A percentile compares a stretch with the other conserved stretches of the same genome.
phyloP scores from a whole-genome alignment of 2,113 vertebrate species.

The Clinocottus analis region DNA sequence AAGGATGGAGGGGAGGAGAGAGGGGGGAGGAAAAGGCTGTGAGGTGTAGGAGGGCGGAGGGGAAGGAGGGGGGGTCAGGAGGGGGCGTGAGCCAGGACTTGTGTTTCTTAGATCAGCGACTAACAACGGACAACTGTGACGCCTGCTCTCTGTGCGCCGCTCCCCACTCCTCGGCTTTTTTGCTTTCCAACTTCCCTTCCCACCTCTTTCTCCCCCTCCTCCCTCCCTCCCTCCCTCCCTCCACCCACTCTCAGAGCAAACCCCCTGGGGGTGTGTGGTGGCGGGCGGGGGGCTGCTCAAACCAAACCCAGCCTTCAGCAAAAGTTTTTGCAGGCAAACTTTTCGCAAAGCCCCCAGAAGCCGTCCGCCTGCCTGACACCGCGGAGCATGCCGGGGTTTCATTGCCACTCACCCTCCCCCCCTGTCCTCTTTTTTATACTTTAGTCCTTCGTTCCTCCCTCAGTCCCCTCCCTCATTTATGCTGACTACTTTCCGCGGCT shows the following conservation, averaged over 20 bases:
- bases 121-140: slow-evolving; percentile 60
- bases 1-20: slow-evolving; percentile 25
- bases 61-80: slow-evolving; percentile 41
- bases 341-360: slow-evolving; percentile 73
- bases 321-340: slow-evolving; percentile 74
- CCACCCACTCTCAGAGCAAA: slow-evolving; percentile 41
- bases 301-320: slow-evolving; percentile 64
- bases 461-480: slow-evolving; percentile 61
- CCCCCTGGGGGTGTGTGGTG: no score
- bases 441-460: slow-evolving; percentile 63
- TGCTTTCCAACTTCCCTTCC: slow-evolving; percentile 25
- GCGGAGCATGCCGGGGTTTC: slow-evolving; percentile 53
- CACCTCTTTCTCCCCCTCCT: slow-evolving; percentile 9
- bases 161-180: slow-evolving; percentile 28
- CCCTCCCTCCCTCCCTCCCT: slow-evolving; percentile 37
- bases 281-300: slow-evolving; percentile 64
- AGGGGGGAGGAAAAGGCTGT: slow-evolving; percentile 16
- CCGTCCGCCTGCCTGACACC: slow-evolving; percentile 55
- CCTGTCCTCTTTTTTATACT: slow-evolving; percentile 54
- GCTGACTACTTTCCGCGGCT: slow-evolving; percentile 58
- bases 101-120: slow-evolving; percentile 73
- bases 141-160: slow-evolving; percentile 36
- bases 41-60: slow-evolving; percentile 10
- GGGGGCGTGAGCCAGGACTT: slow-evolving; percentile 48
- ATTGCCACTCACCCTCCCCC: slow-evolving; percentile 55